These are phyloP conservation scores for Thalpophila matura DNA, from an alignment of 2,888 invertebrate genomes.

Conservation along the genomic window DNA sequence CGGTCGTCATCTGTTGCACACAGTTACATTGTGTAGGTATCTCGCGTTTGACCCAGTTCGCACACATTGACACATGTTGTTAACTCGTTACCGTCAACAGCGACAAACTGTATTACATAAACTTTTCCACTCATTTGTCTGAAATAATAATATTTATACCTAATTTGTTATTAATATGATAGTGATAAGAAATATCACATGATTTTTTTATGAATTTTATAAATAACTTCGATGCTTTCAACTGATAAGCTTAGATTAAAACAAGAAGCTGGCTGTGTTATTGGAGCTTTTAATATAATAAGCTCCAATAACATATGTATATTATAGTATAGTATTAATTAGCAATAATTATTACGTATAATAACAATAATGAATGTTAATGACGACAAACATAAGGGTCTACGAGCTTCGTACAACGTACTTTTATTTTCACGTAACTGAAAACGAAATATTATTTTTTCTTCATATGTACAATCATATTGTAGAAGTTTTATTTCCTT, in stretches of 20 bases:
- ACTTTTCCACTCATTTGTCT: conserved; percentile 68
- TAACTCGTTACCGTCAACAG: conserved; percentile 53
- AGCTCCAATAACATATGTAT: no score
- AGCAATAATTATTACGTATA: not conserved
- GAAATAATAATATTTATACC: conserved; percentile 31
- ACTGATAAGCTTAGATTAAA: conserved; percentile 35
- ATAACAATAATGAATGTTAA: conserved; percentile 7
- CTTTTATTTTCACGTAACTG: not conserved
- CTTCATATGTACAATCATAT: not conserved
- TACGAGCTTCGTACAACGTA: not conserved
- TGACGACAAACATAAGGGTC: conserved; percentile 10
- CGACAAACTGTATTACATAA: conserved; percentile 63
- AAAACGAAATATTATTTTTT: not conserved
- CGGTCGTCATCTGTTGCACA: conserved; percentile 80
- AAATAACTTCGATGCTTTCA: conserved; percentile 32
- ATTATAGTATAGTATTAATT: no score
- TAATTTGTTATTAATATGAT: conserved; percentile 41
- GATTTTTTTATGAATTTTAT: conserved; percentile 29
- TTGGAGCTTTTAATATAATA: no score
- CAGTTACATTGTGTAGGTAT: conserved; percentile 68
- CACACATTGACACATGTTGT: conserved; percentile 69
- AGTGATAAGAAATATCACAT: conserved; percentile 38
- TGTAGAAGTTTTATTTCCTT: conserved; percentile 13
- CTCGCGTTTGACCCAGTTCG: conserved; percentile 78
- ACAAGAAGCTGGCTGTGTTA: no score